Base-by-base conservation (phyloP, 1,140 invertebrate genomes). In the Ceratoteleas bidentatus region DNA sequence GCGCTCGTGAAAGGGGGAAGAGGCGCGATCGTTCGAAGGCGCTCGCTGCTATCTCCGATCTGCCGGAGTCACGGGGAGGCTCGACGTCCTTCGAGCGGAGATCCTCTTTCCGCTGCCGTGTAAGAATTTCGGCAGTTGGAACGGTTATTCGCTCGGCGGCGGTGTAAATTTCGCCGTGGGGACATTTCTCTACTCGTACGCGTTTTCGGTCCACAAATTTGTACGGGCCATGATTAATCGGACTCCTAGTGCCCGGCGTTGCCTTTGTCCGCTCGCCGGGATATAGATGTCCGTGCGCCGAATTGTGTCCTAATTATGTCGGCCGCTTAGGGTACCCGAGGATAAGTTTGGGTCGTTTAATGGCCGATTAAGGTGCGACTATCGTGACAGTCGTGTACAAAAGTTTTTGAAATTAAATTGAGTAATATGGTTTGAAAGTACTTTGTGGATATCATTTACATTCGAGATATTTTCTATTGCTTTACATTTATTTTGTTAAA, bases 61-160 rank as follows among this genome's bases (percentile, higher is more conserved):
- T 85, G 24, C 24, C 24, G 76, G 57, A 81, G 62, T 82, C 83
- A 72, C 32, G 52, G 77, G 77, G 82, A 84, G 78, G 62, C 53
- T 84, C 75, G 74, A 64, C 73, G 76, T 83, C 76, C 83, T 83
- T 85, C 83, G 73, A 85, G 79, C 83, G 83, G 54, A 85, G 83
- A 82, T 85, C 83, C 83, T 85, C 80, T 82, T 85, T 60, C 73
- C 77, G 72, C 76, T 77, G 83, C 72, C 76, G 73, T 81, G 65
- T 77, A 83, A 85, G 68, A 83, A 80, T 84, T 84, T 84, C 73
- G 83, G 80, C 80, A 74, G 66, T 82, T 80, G 56, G 56, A 62
- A 79, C 57, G 68, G 69, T 74, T 69, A 70, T 75, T 65, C 72
- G 61, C 68, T 61, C 73, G 14, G 36, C 77, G 56, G 50, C 69